A percentile compares a stretch with the other conserved stretches of the same genome.
These are phyloP conservation scores for Littorina saxatilis DNA, from an alignment of 1,140 invertebrate genomes.

Conservation along the genomic window DNA sequence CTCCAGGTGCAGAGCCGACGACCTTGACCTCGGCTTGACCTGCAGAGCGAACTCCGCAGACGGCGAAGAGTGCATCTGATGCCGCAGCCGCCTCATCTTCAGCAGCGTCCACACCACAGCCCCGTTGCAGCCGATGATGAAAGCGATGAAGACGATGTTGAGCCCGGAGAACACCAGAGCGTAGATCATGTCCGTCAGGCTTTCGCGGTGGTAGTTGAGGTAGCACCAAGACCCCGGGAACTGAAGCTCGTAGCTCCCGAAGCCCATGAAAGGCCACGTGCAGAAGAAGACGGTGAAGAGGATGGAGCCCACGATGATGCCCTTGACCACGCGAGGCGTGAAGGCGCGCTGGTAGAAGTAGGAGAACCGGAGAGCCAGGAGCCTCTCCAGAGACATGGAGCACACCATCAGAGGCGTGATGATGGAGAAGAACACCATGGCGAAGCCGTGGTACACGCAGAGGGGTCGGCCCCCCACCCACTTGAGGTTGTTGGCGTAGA, in stretches of 20 bases:
- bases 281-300: slow-evolving; percentile 68
- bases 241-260: slow-evolving; percentile 74
- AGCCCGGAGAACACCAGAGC: slow-evolving; percentile 67
- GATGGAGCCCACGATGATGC: slow-evolving; percentile 67
- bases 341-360: slow-evolving; percentile 73
- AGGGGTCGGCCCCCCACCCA: slow-evolving; percentile 71
- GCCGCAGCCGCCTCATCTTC: slow-evolving; percentile 60
- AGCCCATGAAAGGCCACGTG: slow-evolving; percentile 71
- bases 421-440: slow-evolving; percentile 73
- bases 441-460: slow-evolving; percentile 74
- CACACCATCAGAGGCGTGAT: slow-evolving; percentile 74
- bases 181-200: slow-evolving; percentile 61
- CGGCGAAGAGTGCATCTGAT: slow-evolving; percentile 58
- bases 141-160: slow-evolving; percentile 67
- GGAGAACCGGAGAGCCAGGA: slow-evolving; percentile 72
- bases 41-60: slow-evolving; percentile 46
- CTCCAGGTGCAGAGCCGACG: slow-evolving; percentile 62
- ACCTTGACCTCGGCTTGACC: background rate
- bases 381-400: slow-evolving; percentile 74
- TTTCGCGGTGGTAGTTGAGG: slow-evolving; percentile 74
- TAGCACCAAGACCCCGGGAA: slow-evolving; percentile 76
- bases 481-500: slow-evolving; percentile 70
- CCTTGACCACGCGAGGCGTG: slow-evolving; percentile 65
- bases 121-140: slow-evolving; percentile 70
- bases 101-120: slow-evolving; percentile 69